A percentile compares a stretch with the other conserved stretches of the same genome.
Conservation (phyloP, 2,888 invertebrate genomes). For the Drosophila tanythrix region DNA sequence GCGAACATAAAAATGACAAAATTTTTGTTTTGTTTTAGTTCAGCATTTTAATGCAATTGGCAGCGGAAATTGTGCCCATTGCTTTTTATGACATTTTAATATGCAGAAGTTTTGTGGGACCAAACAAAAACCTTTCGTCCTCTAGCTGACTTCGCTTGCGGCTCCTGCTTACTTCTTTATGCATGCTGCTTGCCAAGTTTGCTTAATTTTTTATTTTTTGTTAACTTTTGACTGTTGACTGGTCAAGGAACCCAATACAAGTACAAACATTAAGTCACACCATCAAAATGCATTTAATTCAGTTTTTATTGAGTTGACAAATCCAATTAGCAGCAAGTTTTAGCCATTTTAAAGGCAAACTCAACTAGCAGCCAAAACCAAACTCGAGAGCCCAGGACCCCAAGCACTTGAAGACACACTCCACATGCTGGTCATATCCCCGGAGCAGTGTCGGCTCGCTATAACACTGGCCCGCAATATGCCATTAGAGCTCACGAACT, state of each 20-base stretch:
- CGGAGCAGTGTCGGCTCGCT: slow-evolving; percentile 47
- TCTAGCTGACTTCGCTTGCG: slow-evolving; percentile 6
- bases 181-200: slow-evolving; percentile 64
- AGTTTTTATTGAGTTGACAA: slow-evolving; percentile 78
- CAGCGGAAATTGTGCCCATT: slow-evolving; percentile 81
- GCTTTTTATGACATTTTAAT: slow-evolving; percentile 83
- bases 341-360: slow-evolving; percentile 63
- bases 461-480: slow-evolving; percentile 70
- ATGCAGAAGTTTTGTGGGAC: slow-evolving; percentile 76
- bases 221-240: slow-evolving; percentile 23
- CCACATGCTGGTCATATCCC: slow-evolving; percentile 40
- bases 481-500: slow-evolving; percentile 67
- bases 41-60: slow-evolving; percentile 79
- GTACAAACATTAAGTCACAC: slow-evolving; percentile 65
- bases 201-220: slow-evolving; percentile 1
- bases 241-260: slow-evolving; percentile 61
- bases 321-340: slow-evolving; percentile 75
- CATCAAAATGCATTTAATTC: slow-evolving; percentile 73
- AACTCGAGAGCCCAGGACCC: slow-evolving; percentile 13
- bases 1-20: slow-evolving; percentile 67
- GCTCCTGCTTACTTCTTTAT: slow-evolving; percentile 53
- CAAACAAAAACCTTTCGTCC: slow-evolving; percentile 42
- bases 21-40: slow-evolving; percentile 38
- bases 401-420: slow-evolving; percentile 44
- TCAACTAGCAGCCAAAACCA: slow-evolving; percentile 1